Conservation (phyloP, 2,888 invertebrate species). For the Melinaea menophilus region DNA sequence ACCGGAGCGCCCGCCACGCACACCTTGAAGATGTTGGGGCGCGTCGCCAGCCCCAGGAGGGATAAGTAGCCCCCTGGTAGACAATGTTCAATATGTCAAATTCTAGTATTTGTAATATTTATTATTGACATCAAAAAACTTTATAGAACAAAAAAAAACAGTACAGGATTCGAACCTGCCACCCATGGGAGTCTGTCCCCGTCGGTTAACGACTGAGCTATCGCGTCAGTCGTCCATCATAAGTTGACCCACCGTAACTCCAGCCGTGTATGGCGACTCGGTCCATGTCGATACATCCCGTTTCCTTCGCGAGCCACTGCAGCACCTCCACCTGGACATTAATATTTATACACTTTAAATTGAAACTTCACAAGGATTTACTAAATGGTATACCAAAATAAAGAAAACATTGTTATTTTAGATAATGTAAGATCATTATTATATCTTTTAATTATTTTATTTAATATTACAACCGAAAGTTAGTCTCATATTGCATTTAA, state of each 20-base stretch:
- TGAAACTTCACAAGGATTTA: background rate
- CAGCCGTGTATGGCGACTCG: slow-evolving; percentile 98
- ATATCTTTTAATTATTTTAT: no score
- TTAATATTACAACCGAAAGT: no score
- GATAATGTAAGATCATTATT: no score
- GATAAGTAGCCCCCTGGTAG: slow-evolving; percentile 91
- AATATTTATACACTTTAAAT: background rate
- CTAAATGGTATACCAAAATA: background rate
- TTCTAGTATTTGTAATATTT: no score
- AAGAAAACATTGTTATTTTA: no score
- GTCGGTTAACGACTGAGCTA: no score
- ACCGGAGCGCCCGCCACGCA: slow-evolving; percentile 99
- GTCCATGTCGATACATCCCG: slow-evolving; percentile 93
- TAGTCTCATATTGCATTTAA: no score
- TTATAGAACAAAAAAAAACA: no score
- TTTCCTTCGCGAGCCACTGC: slow-evolving; percentile 88
- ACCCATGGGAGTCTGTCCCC: no score
- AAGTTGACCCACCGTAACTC: slow-evolving; percentile 90
- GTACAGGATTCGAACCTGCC: no score
- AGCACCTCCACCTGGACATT: slow-evolving; percentile 87
- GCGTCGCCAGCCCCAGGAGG: slow-evolving; percentile 94
- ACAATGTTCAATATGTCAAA: background rate
- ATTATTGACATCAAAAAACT: no score
- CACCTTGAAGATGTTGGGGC: slow-evolving; percentile 95
- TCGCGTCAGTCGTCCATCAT: background rate